Evolutionary conservation across 30 jellyfish, hydroid and myxozoan species (phyloP).

Genomic region (Hydractinia symbiolongicarpus): DNA sequence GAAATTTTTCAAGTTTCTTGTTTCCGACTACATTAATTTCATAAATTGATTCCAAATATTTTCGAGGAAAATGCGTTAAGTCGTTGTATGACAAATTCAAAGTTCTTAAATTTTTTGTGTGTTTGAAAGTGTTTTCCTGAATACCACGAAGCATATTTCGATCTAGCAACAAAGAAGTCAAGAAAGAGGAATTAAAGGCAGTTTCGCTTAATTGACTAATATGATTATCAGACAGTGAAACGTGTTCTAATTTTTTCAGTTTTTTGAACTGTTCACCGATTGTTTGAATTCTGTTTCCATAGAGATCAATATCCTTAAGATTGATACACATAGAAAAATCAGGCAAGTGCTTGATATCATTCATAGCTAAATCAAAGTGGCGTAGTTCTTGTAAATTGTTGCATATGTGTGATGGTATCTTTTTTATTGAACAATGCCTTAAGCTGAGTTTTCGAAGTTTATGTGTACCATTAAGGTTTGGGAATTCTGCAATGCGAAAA

Average conservation of each 20-base stretch:
- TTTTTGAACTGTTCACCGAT: conserved; percentile 21
- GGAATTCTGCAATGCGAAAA: conserved; percentile 35
- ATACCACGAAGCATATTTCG: conserved; percentile 45
- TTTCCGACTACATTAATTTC: conserved; percentile 62
- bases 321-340: conserved; percentile 4
- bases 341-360: conserved; percentile 6
- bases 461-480: conserved; percentile 61
- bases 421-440: conserved; percentile 40
- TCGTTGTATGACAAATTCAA: conserved; percentile 58
- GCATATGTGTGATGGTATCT: conserved; percentile 31
- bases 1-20: conserved; percentile 59
- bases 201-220: conserved; percentile 33
- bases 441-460: conserved; percentile 44
- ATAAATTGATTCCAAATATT: conserved; percentile 44
- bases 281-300: conserved; percentile 8
- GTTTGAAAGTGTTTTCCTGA: conserved; percentile 55
- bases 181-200: conserved; percentile 40
- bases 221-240: conserved; percentile 55
- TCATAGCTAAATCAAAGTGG: not conserved
- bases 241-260: conserved; percentile 30
- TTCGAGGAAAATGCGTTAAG: conserved; percentile 47
- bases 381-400: conserved; percentile 27
- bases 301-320: not conserved
- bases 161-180: conserved; percentile 38
- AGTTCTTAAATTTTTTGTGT: conserved; percentile 29